phyloP scores from a whole-genome alignment of 2,797 vertebrate species.

The Bovichtus variegatus region DNA sequence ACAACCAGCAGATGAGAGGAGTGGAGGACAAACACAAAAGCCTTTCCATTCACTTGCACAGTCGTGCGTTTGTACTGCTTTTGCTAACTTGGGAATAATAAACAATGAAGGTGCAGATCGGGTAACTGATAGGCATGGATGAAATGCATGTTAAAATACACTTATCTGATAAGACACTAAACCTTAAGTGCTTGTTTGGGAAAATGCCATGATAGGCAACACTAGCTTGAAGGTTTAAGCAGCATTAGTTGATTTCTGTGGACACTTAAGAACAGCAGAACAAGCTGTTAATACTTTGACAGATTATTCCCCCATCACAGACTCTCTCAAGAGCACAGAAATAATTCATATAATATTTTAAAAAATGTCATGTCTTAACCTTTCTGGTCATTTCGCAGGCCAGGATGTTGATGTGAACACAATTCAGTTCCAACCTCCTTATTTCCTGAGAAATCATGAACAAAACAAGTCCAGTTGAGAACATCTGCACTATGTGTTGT shows the following conservation, averaged over 20 bases:
- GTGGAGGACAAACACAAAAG: constrained; percentile 46
- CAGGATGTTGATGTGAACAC: background rate
- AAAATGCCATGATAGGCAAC: background rate
- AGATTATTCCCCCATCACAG: background rate
- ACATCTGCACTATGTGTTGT: constrained; percentile 25
- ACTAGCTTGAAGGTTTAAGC: background rate
- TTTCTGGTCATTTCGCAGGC: background rate
- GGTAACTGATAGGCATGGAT: background rate
- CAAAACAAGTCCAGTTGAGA: constrained; percentile 15
- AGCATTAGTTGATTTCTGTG: background rate
- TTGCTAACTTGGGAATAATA: background rate
- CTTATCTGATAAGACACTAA: constrained; percentile 1
- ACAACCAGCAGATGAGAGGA: constrained; percentile 61
- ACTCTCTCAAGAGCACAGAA: background rate
- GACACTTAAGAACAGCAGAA: background rate
- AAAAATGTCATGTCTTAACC: background rate
- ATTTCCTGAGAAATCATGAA: constrained; percentile 7
- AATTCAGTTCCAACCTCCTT: background rate
- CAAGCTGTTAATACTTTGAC: background rate
- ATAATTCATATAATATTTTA: background rate
- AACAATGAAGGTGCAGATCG: background rate
- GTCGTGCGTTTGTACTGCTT: background rate
- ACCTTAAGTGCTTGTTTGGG: constrained; percentile 1
- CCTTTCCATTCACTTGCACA: too few species aligned
- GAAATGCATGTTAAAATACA: background rate